Percentiles rank a stretch among this genome's conserved stretches.
These are phyloP conservation scores for Tenthredo scrophulariae DNA, from an alignment of 2,888 invertebrate genomes.

Conservation along the genomic window DNA sequence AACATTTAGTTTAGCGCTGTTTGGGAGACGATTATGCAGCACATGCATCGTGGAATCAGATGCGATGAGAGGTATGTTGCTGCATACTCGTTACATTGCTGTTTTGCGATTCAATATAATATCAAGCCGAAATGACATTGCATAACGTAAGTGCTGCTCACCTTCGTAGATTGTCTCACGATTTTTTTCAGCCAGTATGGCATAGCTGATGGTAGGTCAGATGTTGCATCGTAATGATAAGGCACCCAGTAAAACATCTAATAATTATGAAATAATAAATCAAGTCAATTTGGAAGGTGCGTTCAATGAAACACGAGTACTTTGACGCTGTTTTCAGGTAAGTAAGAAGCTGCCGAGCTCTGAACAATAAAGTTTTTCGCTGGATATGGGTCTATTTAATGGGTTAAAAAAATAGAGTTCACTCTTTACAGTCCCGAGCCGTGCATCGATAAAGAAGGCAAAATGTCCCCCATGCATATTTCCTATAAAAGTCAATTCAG, in stretches of 20 bases:
- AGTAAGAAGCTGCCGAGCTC: background rate
- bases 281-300: too few relatives aligned
- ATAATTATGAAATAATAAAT: conserved; percentile 28
- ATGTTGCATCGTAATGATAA: conserved; percentile 66
- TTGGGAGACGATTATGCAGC: background rate
- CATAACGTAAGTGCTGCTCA: conserved; percentile 54
- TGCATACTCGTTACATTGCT: background rate
- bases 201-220: conserved; percentile 67
- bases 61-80: background rate
- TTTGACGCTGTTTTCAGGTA: too few relatives aligned
- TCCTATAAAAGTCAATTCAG: background rate
- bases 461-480: background rate
- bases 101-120: background rate
- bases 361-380: too few relatives aligned
- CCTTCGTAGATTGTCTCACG: conserved; percentile 64
- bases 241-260: conserved; percentile 73
- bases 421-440: background rate
- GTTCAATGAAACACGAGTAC: too few relatives aligned
- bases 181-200: conserved; percentile 64
- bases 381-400: too few relatives aligned
- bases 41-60: background rate
- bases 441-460: background rate
- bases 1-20: background rate
- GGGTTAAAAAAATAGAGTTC: background rate
- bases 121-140: background rate